A percentile compares a stretch with the other conserved stretches of the same genome.
Evolutionary conservation across 1,140 invertebrate species (phyloP).

Genomic region (Anastrepha ludens): DNA sequence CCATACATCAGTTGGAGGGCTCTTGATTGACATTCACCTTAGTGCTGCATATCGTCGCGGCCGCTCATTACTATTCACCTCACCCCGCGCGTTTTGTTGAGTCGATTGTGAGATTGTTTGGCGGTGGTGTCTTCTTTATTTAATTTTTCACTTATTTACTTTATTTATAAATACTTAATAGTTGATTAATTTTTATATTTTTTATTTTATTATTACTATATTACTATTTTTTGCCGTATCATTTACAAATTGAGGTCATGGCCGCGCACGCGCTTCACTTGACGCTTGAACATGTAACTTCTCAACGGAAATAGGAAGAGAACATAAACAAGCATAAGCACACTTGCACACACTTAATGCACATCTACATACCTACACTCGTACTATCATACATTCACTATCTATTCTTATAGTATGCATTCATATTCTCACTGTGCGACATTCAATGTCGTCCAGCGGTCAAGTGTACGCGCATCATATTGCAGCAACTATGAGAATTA

Average conservation of each 20-base stretch:
- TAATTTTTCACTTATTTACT: not conserved
- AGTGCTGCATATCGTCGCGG: not conserved
- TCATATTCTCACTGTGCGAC: not conserved
- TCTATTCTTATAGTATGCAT: not conserved
- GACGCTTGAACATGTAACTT: not conserved
- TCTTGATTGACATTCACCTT: not conserved
- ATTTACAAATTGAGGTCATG: slow-evolving; percentile 33
- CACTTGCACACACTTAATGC: not conserved
- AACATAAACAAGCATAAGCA: not conserved
- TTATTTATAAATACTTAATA: not conserved
- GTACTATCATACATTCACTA: no score
- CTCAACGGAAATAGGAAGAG: not conserved
- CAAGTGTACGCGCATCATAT: not conserved
- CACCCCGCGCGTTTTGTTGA: not conserved
- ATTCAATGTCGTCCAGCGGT: not conserved
- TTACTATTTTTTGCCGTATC: not conserved
- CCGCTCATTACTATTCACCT: not conserved
- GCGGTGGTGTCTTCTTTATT: not conserved
- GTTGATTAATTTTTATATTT: slow-evolving; percentile 9
- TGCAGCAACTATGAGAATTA: not conserved
- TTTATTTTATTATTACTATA: not conserved
- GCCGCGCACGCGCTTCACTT: not conserved
- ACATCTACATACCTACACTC: not conserved
- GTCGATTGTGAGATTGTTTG: not conserved
- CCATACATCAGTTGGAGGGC: not conserved